phyloP scores from a whole-genome alignment of 2,113 vertebrate species.

The Equus quagga region DNA sequence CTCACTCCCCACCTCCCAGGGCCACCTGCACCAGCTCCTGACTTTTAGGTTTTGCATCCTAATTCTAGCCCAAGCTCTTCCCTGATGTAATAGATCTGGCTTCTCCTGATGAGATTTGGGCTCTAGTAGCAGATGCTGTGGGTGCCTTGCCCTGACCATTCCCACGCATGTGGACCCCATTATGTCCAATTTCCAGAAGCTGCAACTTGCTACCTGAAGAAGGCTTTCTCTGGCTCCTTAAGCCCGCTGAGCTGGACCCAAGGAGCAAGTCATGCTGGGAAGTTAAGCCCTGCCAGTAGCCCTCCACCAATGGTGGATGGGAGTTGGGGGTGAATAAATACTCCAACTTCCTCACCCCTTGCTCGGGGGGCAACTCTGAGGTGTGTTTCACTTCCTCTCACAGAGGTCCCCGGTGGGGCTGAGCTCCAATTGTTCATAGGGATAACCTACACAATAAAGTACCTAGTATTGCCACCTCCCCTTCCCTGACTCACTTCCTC shows the following conservation, averaged over 20 bases:
- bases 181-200: background rate
- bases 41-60: background rate
- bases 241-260: background rate
- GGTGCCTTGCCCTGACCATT: background rate
- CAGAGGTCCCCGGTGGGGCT: background rate
- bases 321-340: background rate
- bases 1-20: no score
- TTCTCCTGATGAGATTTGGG: background rate
- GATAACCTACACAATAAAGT: background rate
- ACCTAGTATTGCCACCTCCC: background rate
- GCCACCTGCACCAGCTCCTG: background rate
- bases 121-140: background rate
- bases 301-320: background rate
- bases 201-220: background rate
- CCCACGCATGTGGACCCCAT: background rate
- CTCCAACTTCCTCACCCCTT: background rate
- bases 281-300: accelerated
- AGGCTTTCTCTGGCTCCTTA: background rate
- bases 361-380: no score
- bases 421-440: background rate
- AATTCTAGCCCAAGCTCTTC: background rate
- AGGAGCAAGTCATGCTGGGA: background rate
- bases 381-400: background rate
- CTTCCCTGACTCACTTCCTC: background rate
- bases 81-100: background rate